These are phyloP conservation scores for Bedellia somnulentella DNA, from an alignment of 2,888 invertebrate species.

Conservation along the genomic window DNA sequence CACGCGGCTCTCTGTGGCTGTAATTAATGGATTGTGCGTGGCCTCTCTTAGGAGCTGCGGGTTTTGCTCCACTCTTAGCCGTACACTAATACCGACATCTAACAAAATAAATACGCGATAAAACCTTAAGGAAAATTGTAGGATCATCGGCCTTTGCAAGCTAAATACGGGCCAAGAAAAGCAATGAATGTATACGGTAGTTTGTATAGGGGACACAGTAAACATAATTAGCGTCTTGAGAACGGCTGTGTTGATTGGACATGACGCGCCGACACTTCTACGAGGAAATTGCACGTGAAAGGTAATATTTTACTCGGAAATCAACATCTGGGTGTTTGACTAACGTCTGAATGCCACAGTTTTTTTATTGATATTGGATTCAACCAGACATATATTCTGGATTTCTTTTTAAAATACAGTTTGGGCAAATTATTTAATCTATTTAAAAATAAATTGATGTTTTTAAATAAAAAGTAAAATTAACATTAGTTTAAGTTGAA, in stretches of 20 bases:
- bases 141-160: constrained; percentile 2
- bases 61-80: constrained; percentile 1
- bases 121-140: constrained; percentile 1
- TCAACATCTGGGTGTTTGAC: constrained; percentile 26
- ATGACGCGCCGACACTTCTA: constrained; percentile 26
- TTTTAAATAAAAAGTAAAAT: too few relatives aligned
- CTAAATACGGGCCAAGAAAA: background rate
- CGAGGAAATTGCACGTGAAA: constrained; percentile 32
- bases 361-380: too few relatives aligned
- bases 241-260: constrained; percentile 33
- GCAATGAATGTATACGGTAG: constrained; percentile 18
- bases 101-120: constrained; percentile 1
- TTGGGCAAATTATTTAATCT: too few relatives aligned
- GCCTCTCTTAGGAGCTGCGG: constrained; percentile 21
- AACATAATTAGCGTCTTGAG: constrained; percentile 35
- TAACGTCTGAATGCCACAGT: too few relatives aligned
- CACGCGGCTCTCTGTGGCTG: constrained; percentile 19
- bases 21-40: constrained; percentile 32
- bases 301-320: constrained; percentile 30
- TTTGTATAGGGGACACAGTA: constrained; percentile 26
- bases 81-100: background rate
- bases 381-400: too few relatives aligned
- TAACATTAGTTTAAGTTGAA: too few relatives aligned
- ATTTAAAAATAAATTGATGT: too few relatives aligned
- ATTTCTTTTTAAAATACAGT: too few relatives aligned